These are phyloP conservation scores for Chromoteleia sp. DNA, from an alignment of 2,888 invertebrate species.

Conservation along the genomic window DNA sequence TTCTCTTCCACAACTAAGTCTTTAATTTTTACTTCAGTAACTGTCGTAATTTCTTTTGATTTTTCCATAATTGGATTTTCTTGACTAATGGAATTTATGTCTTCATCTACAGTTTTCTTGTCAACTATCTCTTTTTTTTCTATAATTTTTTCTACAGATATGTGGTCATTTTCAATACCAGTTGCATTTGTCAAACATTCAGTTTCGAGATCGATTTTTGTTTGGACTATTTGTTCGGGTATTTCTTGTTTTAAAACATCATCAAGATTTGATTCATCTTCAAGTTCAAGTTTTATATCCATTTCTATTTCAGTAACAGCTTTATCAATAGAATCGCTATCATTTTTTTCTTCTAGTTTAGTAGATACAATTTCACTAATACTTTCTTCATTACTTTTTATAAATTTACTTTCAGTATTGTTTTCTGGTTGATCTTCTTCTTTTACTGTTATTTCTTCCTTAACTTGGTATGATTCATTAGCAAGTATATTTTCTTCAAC, in stretches of 20 bases:
- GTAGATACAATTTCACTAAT: neutral
- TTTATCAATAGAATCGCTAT: neutral
- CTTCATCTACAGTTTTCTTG: constrained; percentile 49
- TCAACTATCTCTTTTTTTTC: neutral
- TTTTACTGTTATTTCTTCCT: neutral
- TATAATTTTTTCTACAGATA: neutral
- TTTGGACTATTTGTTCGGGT: neutral
- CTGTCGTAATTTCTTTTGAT: constrained; percentile 16
- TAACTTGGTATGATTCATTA: neutral
- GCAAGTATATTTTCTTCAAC: neutral
- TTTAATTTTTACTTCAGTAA: neutral
- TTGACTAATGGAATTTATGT: constrained; percentile 26
- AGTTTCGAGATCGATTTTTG: neutral
- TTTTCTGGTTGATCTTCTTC: constrained; percentile 60
- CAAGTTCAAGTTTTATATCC: constrained; percentile 27
- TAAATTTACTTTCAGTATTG: neutral
- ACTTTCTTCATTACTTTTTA: neutral
- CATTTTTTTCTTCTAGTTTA: constrained; percentile 3
- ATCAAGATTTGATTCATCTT: constrained; percentile 49
- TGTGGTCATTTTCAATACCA: neutral
- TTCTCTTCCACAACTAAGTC: neutral
- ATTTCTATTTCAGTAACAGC: constrained; percentile 34
- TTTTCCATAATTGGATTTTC: constrained; percentile 41
- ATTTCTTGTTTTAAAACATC: neutral
- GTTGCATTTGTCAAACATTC: neutral